Conservation (phyloP, 2,888 invertebrate species). For the Oasisia sp. region DNA sequence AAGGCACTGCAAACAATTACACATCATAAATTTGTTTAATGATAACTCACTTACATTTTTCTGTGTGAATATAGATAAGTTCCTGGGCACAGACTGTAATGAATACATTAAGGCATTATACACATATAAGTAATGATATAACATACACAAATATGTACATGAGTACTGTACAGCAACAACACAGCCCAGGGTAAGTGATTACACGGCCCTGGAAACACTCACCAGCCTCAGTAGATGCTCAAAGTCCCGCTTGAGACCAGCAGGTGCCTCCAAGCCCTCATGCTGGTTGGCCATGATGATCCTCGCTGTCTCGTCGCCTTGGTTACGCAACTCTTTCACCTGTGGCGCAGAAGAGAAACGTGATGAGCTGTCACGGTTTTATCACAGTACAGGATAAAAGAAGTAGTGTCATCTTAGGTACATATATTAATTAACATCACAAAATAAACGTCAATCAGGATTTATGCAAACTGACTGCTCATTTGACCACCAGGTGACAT, state of each 20-base stretch:
- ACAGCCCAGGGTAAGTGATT: background rate
- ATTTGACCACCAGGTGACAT: no score
- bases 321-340: conserved; percentile 80
- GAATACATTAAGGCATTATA: no score
- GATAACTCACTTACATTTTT: no score
- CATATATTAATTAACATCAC: background rate
- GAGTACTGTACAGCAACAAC: background rate
- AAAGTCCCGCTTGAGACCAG: conserved; percentile 80
- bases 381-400: no score
- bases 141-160: background rate
- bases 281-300: conserved; percentile 64
- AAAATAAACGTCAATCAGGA: no score
- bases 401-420: background rate
- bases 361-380: background rate
- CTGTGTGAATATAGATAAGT: no score
- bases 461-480: no score
- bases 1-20: no score
- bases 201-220: background rate
- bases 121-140: background rate
- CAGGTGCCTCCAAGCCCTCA: conserved; percentile 79
- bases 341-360: conserved; percentile 31
- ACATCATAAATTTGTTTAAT: no score
- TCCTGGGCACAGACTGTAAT: no score
- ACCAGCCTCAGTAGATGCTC: conserved; percentile 81
- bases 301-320: conserved; percentile 83